Evolutionary conservation across 2,797 vertebrate genomes (phyloP), one percentile per base, ranked within the genome.

Genomic region (Chloroceryle inda): DNA sequence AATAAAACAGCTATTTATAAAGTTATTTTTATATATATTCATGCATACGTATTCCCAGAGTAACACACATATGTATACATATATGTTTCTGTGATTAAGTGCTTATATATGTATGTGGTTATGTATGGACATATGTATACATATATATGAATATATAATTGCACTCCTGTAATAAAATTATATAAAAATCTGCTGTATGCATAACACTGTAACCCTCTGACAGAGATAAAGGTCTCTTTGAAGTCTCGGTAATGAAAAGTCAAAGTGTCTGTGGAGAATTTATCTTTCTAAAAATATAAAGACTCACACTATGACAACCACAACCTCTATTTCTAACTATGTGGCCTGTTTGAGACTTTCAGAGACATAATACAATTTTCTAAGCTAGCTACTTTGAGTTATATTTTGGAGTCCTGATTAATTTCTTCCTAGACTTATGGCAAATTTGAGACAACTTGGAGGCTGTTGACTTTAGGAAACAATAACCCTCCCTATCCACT

Each of bases 1-100:
- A 89, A 93, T 66, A 93, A 96, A 97, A 88, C 37, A 67, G 64
- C 50, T 95, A 94, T 97, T 97, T 94, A 29, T 76, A 90, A 95
- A 95, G 50, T 55, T 96, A 88, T 96, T 96, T 97, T 22, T 40
- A 31, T 95, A 82, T 94, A 47, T 67, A 9, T 66, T 55, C 27
- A 33, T 58, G 15, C 10, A 74, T 44, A 23, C 7, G 47, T 61
- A 74, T 56, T 29, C 3, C 20, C 29, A 71, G 8, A 87, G 62
- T 21, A 62, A 85, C 50, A 84, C 23, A 45, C 7, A 6, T 27
- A 23, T 29, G 6, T 62, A 61, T 42, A 7, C 2, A 19, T 29
- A n/a, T 6, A 31, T 35, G 3, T 68, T 82, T 85, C 24, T 64
- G 27, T 79, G 22, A 33, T 17, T 24, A 4, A 8, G 31, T 35